A percentile compares a stretch with the other conserved stretches of the same genome.
These are phyloP conservation scores for Silurus asotus DNA, from an alignment of 2,113 vertebrate genomes.

Conservation along the genomic window DNA sequence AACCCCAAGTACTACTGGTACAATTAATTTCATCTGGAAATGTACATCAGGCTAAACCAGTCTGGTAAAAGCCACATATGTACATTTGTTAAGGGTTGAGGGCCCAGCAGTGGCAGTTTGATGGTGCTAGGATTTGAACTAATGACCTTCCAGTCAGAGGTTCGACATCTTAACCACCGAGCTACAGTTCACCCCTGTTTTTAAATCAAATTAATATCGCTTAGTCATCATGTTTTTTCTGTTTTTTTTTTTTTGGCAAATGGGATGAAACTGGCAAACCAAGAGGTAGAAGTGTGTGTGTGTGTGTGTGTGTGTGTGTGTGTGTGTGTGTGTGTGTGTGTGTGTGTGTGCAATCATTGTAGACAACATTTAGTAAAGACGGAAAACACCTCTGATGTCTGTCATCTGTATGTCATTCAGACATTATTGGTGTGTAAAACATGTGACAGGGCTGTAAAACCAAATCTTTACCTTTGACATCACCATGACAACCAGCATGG, in stretches of 20 bases:
- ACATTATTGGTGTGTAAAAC: not conserved
- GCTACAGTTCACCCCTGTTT: not conserved
- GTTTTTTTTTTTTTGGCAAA: not conserved
- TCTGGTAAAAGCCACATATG: not conserved
- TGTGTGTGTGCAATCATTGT: too few relatives aligned
- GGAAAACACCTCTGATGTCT: not conserved
- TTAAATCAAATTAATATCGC: not conserved
- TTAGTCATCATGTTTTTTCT: not conserved
- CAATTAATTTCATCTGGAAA: too few relatives aligned
- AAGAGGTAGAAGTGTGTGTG: not conserved
- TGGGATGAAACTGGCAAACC: not conserved
- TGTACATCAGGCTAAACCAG: not conserved
- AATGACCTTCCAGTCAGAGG: too few relatives aligned
- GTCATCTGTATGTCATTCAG: not conserved
- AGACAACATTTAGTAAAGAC: not conserved
- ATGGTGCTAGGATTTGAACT: too few relatives aligned
- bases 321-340: not conserved
- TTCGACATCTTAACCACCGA: too few relatives aligned
- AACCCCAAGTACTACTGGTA: not conserved
- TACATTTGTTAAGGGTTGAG: not conserved
- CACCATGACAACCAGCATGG: not conserved
- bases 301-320: not conserved
- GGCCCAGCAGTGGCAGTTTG: too few relatives aligned
- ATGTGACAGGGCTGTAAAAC: not conserved
- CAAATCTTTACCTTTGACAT: not conserved